Evolutionary conservation across 53 echinoderm and acorn worm genomes (phyloP).

Genomic region (Mesocentrotus franciscanus): DNA sequence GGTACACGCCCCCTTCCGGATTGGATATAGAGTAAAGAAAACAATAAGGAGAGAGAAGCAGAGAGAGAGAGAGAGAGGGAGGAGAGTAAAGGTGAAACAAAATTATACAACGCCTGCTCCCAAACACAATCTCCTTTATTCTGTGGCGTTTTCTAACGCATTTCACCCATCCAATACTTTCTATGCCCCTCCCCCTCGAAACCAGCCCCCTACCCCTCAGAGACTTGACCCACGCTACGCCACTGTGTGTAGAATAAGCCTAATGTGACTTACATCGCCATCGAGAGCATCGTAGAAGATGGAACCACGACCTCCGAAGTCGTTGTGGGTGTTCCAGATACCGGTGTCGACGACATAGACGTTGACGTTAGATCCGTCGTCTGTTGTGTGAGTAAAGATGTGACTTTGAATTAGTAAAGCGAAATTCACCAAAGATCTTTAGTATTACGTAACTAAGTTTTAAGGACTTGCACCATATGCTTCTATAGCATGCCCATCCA

Average conservation of each 20-base stretch:
- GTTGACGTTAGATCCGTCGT: slow-evolving; percentile 73
- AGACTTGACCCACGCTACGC: too few relatives aligned
- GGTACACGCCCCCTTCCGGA: too few relatives aligned
- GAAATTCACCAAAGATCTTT: not conserved
- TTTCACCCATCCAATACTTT: too few relatives aligned
- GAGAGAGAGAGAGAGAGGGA: too few relatives aligned
- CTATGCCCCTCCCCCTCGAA: too few relatives aligned
- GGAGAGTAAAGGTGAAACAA: too few relatives aligned
- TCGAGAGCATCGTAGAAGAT: slow-evolving; percentile 73
- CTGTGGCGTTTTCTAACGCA: too few relatives aligned
- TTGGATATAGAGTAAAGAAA: too few relatives aligned
- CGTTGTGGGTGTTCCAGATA: slow-evolving; percentile 76
- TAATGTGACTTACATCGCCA: slow-evolving; percentile 42
- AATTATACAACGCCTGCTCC: too few relatives aligned
- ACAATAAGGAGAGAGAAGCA: too few relatives aligned
- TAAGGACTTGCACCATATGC: not conserved
- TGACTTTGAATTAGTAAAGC: not conserved
- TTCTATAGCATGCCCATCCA: not conserved
- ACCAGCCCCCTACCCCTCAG: not conserved
- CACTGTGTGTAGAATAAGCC: too few relatives aligned
- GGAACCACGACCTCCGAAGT: slow-evolving; percentile 74
- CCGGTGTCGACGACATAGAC: slow-evolving; percentile 89
- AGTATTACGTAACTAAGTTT: not conserved
- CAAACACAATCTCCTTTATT: too few relatives aligned
- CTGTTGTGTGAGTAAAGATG: not conserved